Conservation (phyloP, 2,888 invertebrate genomes). For the Doris montereyensis region DNA sequence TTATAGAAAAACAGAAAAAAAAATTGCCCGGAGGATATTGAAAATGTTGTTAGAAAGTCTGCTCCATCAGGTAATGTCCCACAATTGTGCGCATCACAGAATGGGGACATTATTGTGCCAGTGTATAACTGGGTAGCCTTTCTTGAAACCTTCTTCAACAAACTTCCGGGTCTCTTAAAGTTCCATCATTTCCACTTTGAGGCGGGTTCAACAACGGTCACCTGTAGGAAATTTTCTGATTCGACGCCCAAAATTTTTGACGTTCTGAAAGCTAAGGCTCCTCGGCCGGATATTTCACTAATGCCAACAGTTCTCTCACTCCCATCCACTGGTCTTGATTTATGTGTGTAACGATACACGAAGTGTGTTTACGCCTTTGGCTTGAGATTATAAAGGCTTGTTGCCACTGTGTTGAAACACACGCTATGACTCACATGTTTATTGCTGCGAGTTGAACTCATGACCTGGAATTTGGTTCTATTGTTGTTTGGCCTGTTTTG, state of each 20-base stretch:
- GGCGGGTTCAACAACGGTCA: neutral
- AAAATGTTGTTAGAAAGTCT: constrained; percentile 18
- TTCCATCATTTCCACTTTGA: constrained; percentile 32
- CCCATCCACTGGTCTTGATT: no score
- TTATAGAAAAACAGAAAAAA: constrained; percentile 29
- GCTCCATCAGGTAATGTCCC: constrained; percentile 7
- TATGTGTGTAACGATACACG: no score
- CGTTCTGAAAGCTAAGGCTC: neutral
- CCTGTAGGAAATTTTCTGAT: neutral
- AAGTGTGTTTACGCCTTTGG: no score
- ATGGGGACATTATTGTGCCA: constrained; percentile 36
- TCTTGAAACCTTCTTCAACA: constrained; percentile 18
- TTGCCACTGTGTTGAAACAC: no score
- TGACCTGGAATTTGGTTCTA: no score
- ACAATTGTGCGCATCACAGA: constrained; percentile 32
- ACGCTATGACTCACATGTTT: no score
- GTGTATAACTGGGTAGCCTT: constrained; percentile 26
- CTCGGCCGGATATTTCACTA: no score
- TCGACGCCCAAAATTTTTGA: neutral
- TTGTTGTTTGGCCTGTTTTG: no score
- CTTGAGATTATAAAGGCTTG: no score
- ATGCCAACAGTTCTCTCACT: no score
- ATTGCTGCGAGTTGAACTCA: no score
- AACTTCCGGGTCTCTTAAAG: constrained; percentile 32
- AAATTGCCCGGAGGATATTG: constrained; percentile 39